These are phyloP conservation scores for Pampusana beccarii DNA, from an alignment of 2,113 vertebrate genomes.

Conservation along the genomic window DNA sequence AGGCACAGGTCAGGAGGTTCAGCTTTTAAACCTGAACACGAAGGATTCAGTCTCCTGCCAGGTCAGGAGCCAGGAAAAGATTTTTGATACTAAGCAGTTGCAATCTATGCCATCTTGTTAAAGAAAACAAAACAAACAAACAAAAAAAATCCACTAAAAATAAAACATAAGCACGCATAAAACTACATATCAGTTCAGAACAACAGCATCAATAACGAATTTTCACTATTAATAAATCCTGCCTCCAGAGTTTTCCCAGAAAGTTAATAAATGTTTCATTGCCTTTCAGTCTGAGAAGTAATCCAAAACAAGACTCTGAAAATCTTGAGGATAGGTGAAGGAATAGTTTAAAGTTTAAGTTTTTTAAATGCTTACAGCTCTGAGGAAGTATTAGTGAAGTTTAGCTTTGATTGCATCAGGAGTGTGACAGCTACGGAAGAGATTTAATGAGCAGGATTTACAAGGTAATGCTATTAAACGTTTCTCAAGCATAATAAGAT, in stretches of 20 bases:
- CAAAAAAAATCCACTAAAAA: background rate
- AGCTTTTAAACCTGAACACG: background rate
- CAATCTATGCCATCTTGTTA: background rate
- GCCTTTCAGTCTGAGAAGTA: background rate
- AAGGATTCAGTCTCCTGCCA: background rate
- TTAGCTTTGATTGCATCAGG: background rate
- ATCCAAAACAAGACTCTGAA: background rate
- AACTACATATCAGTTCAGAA: background rate
- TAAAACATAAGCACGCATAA: background rate
- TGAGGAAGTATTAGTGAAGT: background rate
- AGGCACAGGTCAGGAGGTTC: background rate
- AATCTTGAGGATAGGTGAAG: background rate
- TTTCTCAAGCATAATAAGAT: background rate
- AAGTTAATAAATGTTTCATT: slow-evolving; percentile 42
- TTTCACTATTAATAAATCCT: slow-evolving; percentile 37
- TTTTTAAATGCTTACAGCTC: background rate
- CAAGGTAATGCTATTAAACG: background rate
- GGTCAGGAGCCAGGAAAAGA: background rate
- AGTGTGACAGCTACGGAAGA: background rate
- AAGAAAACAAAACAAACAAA: background rate
- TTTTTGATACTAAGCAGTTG: background rate
- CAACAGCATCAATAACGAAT: slow-evolving; percentile 12
- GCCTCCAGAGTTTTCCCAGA: slow-evolving; percentile 8
- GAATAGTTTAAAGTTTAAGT: background rate
- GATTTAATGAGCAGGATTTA: background rate